Evolutionary conservation across 1,140 invertebrate genomes (phyloP).

Genomic region (Papilio helenus): DNA sequence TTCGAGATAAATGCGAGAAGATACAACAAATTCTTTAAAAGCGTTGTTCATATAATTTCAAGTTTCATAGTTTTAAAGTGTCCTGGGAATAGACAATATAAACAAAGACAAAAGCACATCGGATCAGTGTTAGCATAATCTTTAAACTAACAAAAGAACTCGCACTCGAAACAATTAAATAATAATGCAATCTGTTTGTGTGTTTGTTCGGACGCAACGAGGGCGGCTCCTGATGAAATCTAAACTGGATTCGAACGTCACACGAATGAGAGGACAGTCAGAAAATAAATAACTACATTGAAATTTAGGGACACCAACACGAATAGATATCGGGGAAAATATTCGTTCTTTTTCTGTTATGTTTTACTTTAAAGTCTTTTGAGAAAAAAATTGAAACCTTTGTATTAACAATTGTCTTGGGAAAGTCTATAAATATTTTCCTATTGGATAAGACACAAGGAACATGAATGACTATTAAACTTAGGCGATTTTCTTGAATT

Average conservation of each 20-base stretch:
- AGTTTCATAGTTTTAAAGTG: neutral
- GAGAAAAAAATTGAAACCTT: too few relatives aligned
- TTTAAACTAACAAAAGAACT: conserved; percentile 63
- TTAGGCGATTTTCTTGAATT: neutral
- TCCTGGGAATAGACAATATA: conserved; percentile 12
- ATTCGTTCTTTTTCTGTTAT: neutral
- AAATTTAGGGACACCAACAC: conserved; percentile 30
- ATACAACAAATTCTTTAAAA: neutral
- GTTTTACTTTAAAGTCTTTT: neutral
- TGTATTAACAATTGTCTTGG: too few relatives aligned
- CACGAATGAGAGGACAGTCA: conserved; percentile 71
- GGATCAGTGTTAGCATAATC: conserved; percentile 41
- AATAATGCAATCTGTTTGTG: conserved; percentile 74
- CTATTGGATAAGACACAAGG: neutral
- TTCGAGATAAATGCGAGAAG: neutral
- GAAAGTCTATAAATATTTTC: too few relatives aligned
- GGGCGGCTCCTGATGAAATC: conserved; percentile 65
- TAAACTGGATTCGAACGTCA: conserved; percentile 76
- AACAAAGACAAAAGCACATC: conserved; percentile 2
- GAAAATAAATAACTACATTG: conserved; percentile 76
- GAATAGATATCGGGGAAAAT: conserved; percentile 17
- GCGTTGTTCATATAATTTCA: neutral
- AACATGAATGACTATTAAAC: neutral
- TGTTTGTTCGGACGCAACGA: conserved; percentile 65
- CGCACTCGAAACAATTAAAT: conserved; percentile 77